Conservation (phyloP, 2,113 vertebrate species). For the Orthochromis malagaraziensis region DNA sequence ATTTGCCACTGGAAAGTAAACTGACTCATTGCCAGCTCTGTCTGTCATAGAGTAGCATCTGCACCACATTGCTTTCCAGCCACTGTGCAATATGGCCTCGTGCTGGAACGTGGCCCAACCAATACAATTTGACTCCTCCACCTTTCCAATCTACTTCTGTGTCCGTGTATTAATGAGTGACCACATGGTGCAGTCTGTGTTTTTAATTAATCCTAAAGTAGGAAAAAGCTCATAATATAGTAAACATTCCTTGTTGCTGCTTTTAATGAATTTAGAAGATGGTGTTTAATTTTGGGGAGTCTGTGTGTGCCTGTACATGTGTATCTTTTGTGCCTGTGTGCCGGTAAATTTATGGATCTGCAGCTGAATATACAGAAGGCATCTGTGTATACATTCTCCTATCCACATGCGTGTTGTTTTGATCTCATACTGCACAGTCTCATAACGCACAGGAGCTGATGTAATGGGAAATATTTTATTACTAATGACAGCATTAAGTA, state of each 20-base stretch:
- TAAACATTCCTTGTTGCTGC: neutral
- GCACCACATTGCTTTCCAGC: neutral
- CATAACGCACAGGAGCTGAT: neutral
- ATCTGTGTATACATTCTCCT: neutral
- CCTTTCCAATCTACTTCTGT: neutral
- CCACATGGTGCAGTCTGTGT: neutral
- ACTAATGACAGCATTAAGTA: constrained; percentile 9
- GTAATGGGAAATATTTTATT: constrained; percentile 10
- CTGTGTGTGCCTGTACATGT: neutral
- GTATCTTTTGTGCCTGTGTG: neutral
- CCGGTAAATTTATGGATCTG: neutral
- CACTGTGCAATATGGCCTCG: neutral
- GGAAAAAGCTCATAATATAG: neutral
- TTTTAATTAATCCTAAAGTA: neutral
- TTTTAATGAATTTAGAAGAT: neutral
- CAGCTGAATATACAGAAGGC: neutral
- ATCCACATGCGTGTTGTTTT: neutral
- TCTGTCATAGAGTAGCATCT: neutral
- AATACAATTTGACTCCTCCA: neutral
- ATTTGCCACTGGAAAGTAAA: constrained; percentile 17
- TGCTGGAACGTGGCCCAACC: neutral
- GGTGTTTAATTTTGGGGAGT: neutral
- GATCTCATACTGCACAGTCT: neutral
- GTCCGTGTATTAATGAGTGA: neutral
- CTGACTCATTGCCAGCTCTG: neutral